These are phyloP conservation scores for Cochlearius cochlearius DNA, from an alignment of 2,113 vertebrate genomes.

Conservation along the genomic window DNA sequence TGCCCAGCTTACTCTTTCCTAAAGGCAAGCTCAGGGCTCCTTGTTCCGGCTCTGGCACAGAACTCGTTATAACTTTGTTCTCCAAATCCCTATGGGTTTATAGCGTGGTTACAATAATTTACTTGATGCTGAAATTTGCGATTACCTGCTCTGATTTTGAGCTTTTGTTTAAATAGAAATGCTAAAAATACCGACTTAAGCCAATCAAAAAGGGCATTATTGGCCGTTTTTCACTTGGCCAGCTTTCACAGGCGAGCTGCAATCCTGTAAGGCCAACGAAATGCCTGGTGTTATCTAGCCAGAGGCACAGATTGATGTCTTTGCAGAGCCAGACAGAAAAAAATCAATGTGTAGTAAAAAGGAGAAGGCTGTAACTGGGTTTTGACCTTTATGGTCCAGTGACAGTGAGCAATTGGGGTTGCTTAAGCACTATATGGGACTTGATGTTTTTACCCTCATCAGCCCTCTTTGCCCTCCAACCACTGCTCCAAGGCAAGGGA, in stretches of 20 bases:
- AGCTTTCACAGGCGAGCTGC: neutral
- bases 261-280: neutral
- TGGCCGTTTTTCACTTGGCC: neutral
- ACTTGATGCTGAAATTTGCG: neutral
- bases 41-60: neutral
- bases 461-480: neutral
- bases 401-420: neutral
- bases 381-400: neutral
- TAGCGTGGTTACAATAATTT: neutral
- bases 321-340: neutral
- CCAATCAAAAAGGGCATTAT: neutral
- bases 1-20: neutral
- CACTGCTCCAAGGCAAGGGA: fast-evolving
- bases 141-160: constrained; percentile 25
- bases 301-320: neutral
- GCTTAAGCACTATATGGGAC: neutral
- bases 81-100: neutral
- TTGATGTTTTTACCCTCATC: neutral
- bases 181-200: neutral
- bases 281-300: neutral
- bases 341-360: neutral
- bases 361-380: neutral
- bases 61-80: neutral
- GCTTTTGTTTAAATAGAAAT: neutral
- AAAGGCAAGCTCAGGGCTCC: neutral